These are phyloP conservation scores for Piscicola geometra DNA, from an alignment of 2,888 invertebrate genomes.

Conservation along the genomic window DNA sequence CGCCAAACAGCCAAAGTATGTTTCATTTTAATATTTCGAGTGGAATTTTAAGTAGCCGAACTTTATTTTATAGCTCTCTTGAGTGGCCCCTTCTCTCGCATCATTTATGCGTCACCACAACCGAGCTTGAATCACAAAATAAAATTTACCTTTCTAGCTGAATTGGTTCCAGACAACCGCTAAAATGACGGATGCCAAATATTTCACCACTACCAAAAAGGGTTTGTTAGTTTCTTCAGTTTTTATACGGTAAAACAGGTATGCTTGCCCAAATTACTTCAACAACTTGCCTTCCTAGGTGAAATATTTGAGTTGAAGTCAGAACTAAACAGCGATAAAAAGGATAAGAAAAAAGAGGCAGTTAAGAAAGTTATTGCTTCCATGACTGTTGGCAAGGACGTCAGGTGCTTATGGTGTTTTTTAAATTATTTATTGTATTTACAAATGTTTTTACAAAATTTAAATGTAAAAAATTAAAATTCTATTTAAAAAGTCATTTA, in stretches of 20 bases:
- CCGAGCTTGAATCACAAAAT: no score
- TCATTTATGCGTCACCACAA: no score
- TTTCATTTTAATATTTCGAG: no score
- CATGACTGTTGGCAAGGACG: constrained; percentile 99
- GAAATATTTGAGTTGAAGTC: constrained; percentile 99
- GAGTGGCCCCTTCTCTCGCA: no score
- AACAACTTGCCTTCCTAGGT: constrained; percentile 62
- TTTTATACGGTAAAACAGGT: neutral
- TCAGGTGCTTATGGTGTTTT: constrained; percentile 57
- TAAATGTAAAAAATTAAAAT: neutral
- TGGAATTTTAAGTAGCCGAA: no score
- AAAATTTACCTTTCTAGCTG: constrained; percentile 30
- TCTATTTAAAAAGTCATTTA: constrained; percentile 1
- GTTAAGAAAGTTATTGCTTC: constrained; percentile 99
- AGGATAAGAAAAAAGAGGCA: constrained; percentile 98
- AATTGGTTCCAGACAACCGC: constrained; percentile 34
- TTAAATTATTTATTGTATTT: no score
- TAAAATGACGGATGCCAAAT: constrained; percentile 95
- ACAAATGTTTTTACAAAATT: no score
- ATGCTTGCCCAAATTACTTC: neutral
- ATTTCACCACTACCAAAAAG: constrained; percentile 98
- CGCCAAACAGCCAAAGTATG: no score
- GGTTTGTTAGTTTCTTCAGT: constrained; percentile 55
- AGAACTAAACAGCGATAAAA: constrained; percentile 97
- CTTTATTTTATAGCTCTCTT: no score